Evolutionary conservation across 2,888 invertebrate species (phyloP), one percentile per base, ranked within the genome.

Genomic region (Limulus polyphemus): DNA sequence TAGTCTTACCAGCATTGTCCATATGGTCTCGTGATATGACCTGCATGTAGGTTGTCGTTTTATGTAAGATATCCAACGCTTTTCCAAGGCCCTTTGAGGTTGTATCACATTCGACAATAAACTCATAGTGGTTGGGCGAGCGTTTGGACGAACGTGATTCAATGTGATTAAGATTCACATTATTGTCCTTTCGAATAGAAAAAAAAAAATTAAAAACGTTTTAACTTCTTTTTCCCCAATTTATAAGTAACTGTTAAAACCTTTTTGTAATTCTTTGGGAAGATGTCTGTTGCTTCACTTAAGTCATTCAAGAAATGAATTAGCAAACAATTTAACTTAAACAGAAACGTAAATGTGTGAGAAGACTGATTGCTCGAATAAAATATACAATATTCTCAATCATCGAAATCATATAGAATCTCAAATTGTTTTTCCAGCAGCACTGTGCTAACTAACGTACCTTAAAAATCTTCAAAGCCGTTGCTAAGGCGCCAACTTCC

Each of bases 101-200:
- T 16, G 86, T 73, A 65, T 90, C 88, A 72, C 92, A 93, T 74
- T 94, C 91, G 49, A 97, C 88, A 82, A 93, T 90, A 76, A 97
- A 97, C 78, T 97, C 95, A 73, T 95, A 97, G 62, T 81, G 78
- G 46, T 85, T 84, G 9, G 74, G 84, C 50, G 83, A 81, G 64
- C 91, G 82, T 58, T 86, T 83, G 0, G 94, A 94, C 1, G 94
- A 91, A 48, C 90, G 13, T 81, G 95, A 97, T 76, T 97, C 97
- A 65, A 97, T 97, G 76, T 95, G 93, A 68, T 86, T 79, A 62
- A 97, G 81, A 76, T 95, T 95, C 14, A 97, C 85, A 16, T 74
- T 70, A 68, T 77, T 72, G 14, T 73, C 71, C 79, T 80, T 67
- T 12, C 3, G 32, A 32, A 32, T 5, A 32, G 3, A 32, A 32